Percentiles rank a stretch among this genome's conserved stretches.
Conservation (phyloP, 1,140 invertebrate species). For the Orius laevigatus region DNA sequence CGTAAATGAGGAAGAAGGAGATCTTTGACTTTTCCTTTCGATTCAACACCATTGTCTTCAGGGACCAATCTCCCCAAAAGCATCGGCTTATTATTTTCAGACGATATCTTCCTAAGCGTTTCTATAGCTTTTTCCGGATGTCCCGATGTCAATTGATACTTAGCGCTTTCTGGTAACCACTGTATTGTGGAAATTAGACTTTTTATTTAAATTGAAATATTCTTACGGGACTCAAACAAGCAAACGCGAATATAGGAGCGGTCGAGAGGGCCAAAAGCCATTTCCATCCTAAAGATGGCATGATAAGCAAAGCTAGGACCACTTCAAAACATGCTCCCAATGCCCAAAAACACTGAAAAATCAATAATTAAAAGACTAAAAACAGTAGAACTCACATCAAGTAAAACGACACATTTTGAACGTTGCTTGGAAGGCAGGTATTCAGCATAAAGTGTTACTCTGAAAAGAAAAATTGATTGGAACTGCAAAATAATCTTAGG, state of each 20-base stretch:
- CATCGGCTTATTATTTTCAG: slow-evolving; percentile 80
- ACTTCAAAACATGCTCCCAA: slow-evolving; percentile 86
- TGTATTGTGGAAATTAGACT: slow-evolving; percentile 29
- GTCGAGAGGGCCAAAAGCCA: slow-evolving; percentile 80
- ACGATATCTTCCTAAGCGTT: slow-evolving; percentile 63
- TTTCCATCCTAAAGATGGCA: slow-evolving; percentile 82
- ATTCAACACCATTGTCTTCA: slow-evolving; percentile 44
- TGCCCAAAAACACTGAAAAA: slow-evolving; percentile 82
- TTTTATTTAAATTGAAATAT: background rate
- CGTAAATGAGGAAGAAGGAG: slow-evolving; percentile 63
- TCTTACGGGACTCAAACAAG: slow-evolving; percentile 56
- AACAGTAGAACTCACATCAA: slow-evolving; percentile 60
- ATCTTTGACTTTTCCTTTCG: slow-evolving; percentile 56
- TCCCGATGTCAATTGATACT: slow-evolving; percentile 73
- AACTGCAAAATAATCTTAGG: too few species aligned
- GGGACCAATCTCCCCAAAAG: slow-evolving; percentile 72
- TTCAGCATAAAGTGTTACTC: slow-evolving; percentile 90
- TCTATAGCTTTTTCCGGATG: slow-evolving; percentile 68
- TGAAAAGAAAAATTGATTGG: slow-evolving; percentile 26
- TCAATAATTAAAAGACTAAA: slow-evolving; percentile 1
- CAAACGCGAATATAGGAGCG: slow-evolving; percentile 71
- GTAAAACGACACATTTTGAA: slow-evolving; percentile 82
- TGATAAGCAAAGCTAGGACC: slow-evolving; percentile 72
- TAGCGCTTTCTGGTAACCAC: slow-evolving; percentile 88
- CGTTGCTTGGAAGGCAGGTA: slow-evolving; percentile 85